Conservation (phyloP, 2,888 invertebrate genomes). For the Lobophora halterata region DNA sequence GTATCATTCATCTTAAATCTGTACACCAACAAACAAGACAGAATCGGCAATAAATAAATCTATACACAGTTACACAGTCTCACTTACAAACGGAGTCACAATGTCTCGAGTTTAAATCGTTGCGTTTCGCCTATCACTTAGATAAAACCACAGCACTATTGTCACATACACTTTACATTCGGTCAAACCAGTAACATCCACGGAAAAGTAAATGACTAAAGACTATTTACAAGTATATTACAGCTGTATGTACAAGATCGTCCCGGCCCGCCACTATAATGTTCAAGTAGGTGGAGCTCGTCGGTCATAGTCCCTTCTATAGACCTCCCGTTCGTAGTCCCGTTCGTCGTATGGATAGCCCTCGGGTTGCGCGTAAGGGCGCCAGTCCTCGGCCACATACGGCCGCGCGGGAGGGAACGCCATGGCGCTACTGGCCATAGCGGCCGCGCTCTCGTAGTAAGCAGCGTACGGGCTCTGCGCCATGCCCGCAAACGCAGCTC, state of each 20-base stretch:
- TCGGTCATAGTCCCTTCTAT: constrained; percentile 84
- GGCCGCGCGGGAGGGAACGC: constrained; percentile 70
- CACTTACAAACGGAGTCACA: constrained; percentile 68
- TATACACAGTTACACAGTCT: constrained; percentile 75
- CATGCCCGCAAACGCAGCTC: constrained; percentile 57
- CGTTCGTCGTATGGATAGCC: constrained; percentile 79
- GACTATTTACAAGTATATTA: constrained; percentile 66
- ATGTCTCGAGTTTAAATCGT: constrained; percentile 55
- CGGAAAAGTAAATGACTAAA: constrained; percentile 51
- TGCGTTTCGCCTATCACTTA: constrained; percentile 75
- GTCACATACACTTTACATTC: constrained; percentile 74
- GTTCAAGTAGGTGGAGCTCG: constrained; percentile 81
- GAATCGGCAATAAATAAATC: constrained; percentile 75
- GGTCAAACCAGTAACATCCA: constrained; percentile 58
- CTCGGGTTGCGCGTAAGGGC: constrained; percentile 69
- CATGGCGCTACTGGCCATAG: constrained; percentile 75
- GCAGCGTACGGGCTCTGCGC: constrained; percentile 67
- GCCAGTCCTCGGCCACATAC: constrained; percentile 76
- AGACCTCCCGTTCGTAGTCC: constrained; percentile 78
- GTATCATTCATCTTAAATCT: constrained; percentile 59
- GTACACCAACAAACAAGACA: constrained; percentile 71
- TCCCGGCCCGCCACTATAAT: constrained; percentile 19
- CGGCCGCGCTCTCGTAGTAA: constrained; percentile 66
- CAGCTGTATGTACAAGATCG: constrained; percentile 59
- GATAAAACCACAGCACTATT: constrained; percentile 78